phyloP scores from a whole-genome alignment of 1,140 invertebrate species.

The Druon quercuslanigerum region DNA sequence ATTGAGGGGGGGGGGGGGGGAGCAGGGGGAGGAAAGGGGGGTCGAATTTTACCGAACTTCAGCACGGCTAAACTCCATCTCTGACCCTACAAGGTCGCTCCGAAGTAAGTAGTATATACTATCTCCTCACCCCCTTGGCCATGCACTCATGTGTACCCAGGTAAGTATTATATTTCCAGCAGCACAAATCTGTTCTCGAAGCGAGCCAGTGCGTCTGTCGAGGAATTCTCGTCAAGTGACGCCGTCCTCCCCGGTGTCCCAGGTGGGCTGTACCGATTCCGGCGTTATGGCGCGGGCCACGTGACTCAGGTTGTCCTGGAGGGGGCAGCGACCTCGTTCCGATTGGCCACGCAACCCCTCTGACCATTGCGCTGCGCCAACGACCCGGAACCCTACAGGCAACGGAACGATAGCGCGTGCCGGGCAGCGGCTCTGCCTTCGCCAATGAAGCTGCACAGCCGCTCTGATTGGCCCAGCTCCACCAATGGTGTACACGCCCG shows the following conservation, averaged over 20 bases:
- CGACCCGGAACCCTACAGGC: neutral
- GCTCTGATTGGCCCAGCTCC: constrained; percentile 50
- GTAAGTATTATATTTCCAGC: neutral
- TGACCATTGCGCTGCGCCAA: neutral
- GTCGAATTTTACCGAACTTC: neutral
- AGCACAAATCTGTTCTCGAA: neutral
- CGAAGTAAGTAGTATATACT: constrained; percentile 1
- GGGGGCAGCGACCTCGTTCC: constrained; percentile 28
- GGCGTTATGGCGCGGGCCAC: constrained; percentile 41
- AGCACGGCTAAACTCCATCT: constrained; percentile 23
- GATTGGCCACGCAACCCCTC: constrained; percentile 40
- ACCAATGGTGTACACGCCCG: constrained; percentile 60
- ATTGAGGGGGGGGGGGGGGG: no score
- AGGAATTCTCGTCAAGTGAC: constrained; percentile 17
- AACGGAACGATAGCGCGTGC: neutral
- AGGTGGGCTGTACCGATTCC: constrained; percentile 41
- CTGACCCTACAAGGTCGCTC: constrained; percentile 9
- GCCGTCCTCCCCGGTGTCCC: constrained; percentile 1
- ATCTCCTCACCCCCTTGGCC: neutral
- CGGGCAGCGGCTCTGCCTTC: constrained; percentile 22
- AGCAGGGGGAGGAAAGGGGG: no score
- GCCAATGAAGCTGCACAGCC: constrained; percentile 41
- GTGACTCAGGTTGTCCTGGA: constrained; percentile 31
- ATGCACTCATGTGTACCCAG: neutral
- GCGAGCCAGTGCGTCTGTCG: constrained; percentile 2